Conservation (phyloP, 2,113 vertebrate genomes). For the Chionodraco myersi region DNA sequence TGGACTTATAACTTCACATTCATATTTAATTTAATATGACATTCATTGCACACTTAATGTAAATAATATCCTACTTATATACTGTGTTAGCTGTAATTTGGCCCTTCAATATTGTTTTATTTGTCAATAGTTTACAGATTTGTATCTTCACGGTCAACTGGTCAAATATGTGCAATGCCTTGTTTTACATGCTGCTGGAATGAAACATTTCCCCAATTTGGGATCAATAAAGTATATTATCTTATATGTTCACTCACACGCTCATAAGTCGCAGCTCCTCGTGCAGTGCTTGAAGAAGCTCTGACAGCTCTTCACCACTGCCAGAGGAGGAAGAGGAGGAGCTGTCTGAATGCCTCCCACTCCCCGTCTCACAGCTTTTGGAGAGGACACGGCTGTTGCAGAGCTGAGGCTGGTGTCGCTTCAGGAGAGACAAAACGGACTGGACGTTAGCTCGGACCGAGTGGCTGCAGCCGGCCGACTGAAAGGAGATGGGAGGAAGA, state of each 20-base stretch:
- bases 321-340: conserved; percentile 74
- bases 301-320: conserved; percentile 87
- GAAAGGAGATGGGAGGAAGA: background rate
- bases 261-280: conserved; percentile 96
- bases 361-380: conserved; percentile 1
- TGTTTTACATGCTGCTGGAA: too few relatives aligned
- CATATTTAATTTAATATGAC: too few relatives aligned
- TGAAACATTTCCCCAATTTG: too few relatives aligned
- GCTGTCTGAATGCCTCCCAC: conserved; percentile 44
- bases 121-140: too few relatives aligned
- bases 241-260: conserved; percentile 85
- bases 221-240: too few relatives aligned
- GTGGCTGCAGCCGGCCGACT: conserved; percentile 94
- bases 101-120: too few relatives aligned
- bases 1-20: too few relatives aligned
- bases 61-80: too few relatives aligned
- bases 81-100: too few relatives aligned
- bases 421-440: conserved; percentile 94
- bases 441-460: conserved; percentile 96
- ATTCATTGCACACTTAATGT: too few relatives aligned
- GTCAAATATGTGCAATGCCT: too few relatives aligned
- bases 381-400: conserved; percentile 91
- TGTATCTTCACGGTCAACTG: too few relatives aligned
- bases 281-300: conserved; percentile 90
- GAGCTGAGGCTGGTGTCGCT: conserved; percentile 91